These are phyloP conservation scores for Takifugu rubripes DNA, from an alignment of 2,797 vertebrate species.

Conservation along the genomic window DNA sequence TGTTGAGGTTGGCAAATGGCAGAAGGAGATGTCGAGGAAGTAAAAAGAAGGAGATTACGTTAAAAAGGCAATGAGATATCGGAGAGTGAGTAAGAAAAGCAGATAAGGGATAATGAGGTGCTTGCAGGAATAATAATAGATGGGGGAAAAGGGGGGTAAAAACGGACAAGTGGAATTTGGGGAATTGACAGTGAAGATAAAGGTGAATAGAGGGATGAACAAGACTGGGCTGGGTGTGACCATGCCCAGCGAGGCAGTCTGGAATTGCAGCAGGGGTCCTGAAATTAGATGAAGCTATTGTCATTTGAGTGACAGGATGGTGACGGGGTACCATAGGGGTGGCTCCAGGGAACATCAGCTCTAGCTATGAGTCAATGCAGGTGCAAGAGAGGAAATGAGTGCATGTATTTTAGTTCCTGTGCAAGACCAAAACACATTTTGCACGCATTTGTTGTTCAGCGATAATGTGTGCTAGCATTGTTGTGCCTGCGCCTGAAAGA, in stretches of 20 bases:
- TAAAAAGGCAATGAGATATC: conserved; percentile 44
- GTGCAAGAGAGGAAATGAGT: background rate
- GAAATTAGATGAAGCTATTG: conserved; percentile 29
- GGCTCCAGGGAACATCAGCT: background rate
- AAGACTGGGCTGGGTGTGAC: conserved; percentile 18
- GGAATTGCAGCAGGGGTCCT: conserved; percentile 23
- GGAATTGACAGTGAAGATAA: conserved; percentile 44
- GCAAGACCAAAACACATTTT: too few relatives aligned
- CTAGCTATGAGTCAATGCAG: conserved; percentile 2
- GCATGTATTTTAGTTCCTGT: background rate
- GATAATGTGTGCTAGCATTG: too few relatives aligned
- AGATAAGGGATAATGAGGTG: conserved; percentile 69
- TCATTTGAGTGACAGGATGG: conserved; percentile 32
- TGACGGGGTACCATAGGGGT: background rate
- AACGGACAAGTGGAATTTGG: conserved; percentile 46
- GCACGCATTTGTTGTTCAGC: background rate
- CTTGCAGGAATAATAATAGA: conserved; percentile 35
- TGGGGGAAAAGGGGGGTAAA: conserved; percentile 23
- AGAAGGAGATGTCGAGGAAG: conserved; percentile 37
- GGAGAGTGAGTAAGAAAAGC: conserved; percentile 45
- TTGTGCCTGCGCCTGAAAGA: too few relatives aligned
- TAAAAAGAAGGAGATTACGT: conserved; percentile 39
- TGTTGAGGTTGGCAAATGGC: conserved; percentile 36
- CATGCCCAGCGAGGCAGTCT: conserved; percentile 27
- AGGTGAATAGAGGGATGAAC: conserved; percentile 36